Percentiles rank a stretch among this genome's conserved stretches.
Evolutionary conservation across 2,113 vertebrate genomes (phyloP).

Genomic region (Dromiciops gliroides): DNA sequence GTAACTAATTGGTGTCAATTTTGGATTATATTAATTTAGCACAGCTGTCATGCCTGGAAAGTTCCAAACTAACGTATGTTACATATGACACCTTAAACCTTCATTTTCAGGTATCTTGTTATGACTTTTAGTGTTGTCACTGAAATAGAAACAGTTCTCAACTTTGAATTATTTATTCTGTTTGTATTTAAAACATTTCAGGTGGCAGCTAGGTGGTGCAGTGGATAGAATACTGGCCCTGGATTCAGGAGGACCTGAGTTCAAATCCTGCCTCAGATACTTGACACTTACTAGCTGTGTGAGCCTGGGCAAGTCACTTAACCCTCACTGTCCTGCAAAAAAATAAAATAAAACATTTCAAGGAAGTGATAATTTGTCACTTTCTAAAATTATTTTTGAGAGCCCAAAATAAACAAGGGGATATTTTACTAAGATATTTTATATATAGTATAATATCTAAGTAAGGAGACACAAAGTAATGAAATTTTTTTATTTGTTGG

Average conservation of each 20-base stretch:
- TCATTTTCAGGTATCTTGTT: not conserved
- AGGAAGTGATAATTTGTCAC: slow-evolving; percentile 24
- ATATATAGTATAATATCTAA: not conserved
- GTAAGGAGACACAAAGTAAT: no score
- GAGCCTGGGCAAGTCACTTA: no score
- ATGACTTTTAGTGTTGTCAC: slow-evolving; percentile 1
- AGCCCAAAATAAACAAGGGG: slow-evolving; percentile 21
- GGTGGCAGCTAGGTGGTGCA: no score
- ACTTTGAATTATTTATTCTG: slow-evolving; percentile 21
- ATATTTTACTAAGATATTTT: not conserved
- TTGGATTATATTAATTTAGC: slow-evolving; percentile 1
- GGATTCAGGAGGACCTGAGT: no score
- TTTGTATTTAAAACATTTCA: slow-evolving; percentile 11
- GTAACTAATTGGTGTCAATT: slow-evolving; percentile 7
- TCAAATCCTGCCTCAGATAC: no score
- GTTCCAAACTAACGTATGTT: slow-evolving; percentile 26
- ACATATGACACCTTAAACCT: slow-evolving; percentile 18
- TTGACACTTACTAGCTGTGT: no score
- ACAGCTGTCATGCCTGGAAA: not conserved
- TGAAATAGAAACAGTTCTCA: slow-evolving; percentile 42
- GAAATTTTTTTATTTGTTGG: no score
- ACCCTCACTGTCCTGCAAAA: no score
- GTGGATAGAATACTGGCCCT: no score
- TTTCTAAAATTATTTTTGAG: slow-evolving; percentile 45
- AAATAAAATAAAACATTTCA: not conserved